Conservation (phyloP, 2,113 vertebrate genomes). For the Formicarius rufipectus region DNA sequence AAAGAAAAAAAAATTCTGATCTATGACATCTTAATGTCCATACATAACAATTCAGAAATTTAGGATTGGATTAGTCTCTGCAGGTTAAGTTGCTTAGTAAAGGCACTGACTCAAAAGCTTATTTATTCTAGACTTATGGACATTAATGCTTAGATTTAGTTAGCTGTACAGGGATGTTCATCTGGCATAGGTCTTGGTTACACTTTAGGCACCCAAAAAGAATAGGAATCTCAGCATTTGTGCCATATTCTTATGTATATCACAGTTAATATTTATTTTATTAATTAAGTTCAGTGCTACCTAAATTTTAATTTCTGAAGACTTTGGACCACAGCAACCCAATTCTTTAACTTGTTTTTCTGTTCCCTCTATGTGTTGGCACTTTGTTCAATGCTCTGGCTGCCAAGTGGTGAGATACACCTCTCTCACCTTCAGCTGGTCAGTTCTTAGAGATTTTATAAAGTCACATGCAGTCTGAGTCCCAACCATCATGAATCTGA, state of each 20-base stretch:
- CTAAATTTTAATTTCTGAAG: neutral
- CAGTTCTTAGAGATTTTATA: neutral
- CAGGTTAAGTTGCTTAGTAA: neutral
- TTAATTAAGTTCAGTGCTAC: neutral
- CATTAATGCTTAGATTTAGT: neutral
- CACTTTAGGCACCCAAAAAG: accelerated
- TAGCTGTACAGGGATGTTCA: neutral
- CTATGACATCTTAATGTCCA: neutral
- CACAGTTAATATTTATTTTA: neutral
- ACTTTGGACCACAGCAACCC: neutral
- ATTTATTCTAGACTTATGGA: neutral
- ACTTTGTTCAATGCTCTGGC: neutral
- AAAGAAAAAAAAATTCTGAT: neutral
- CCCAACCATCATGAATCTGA: neutral
- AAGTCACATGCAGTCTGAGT: neutral
- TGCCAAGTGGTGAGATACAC: neutral
- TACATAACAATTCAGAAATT: neutral
- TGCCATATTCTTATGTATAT: neutral
- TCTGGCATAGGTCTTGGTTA: neutral
- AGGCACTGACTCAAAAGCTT: neutral
- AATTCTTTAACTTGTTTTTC: neutral
- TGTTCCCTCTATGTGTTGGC: neutral
- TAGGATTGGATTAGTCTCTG: neutral
- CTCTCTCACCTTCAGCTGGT: neutral
- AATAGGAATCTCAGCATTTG: neutral